These are phyloP conservation scores for Perizoma affinitatum DNA, from an alignment of 2,888 invertebrate genomes.

Conservation along the genomic window DNA sequence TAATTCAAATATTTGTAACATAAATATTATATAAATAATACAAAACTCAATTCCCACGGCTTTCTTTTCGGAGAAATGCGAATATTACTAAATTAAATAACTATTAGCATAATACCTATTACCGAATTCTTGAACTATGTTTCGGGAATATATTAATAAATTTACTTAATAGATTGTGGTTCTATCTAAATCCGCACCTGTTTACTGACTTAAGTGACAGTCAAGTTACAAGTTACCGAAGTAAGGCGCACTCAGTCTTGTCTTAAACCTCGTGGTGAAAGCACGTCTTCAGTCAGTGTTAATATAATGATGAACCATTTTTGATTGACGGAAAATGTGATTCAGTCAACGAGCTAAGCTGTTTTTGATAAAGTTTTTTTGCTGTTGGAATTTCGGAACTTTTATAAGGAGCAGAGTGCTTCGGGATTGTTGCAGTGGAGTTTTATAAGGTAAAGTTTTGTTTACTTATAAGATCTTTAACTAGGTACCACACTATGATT, in stretches of 20 bases:
- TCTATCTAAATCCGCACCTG: slow-evolving; percentile 48
- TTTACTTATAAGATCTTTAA: slow-evolving; percentile 5
- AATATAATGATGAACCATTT: slow-evolving; percentile 71
- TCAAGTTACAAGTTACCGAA: slow-evolving; percentile 39
- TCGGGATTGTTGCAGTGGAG: slow-evolving; percentile 51
- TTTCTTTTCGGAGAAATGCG: slow-evolving; percentile 29
- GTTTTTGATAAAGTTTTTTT: slow-evolving; percentile 42
- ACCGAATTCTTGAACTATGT: slow-evolving; percentile 22
- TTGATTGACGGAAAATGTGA: slow-evolving; percentile 78
- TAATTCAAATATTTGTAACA: no score
- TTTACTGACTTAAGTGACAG: slow-evolving; percentile 40
- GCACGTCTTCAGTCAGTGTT: slow-evolving; percentile 41
- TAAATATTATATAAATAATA: no score
- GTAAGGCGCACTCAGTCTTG: slow-evolving; percentile 33
- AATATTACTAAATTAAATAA: slow-evolving; percentile 21
- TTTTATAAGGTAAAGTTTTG: slow-evolving; percentile 50
- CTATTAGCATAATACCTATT: slow-evolving; percentile 23
- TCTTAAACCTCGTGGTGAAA: slow-evolving; percentile 31
- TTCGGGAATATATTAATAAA: slow-evolving; percentile 21
- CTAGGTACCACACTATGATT: no score
- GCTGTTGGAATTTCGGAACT: slow-evolving; percentile 43
- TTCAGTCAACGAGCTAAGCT: slow-evolving; percentile 66
- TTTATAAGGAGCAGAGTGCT: slow-evolving; percentile 47
- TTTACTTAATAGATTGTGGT: slow-evolving; percentile 11
- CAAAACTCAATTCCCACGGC: slow-evolving; percentile 4